phyloP scores from a whole-genome alignment of 2,797 vertebrate species.

The Epinephelus awoara region DNA sequence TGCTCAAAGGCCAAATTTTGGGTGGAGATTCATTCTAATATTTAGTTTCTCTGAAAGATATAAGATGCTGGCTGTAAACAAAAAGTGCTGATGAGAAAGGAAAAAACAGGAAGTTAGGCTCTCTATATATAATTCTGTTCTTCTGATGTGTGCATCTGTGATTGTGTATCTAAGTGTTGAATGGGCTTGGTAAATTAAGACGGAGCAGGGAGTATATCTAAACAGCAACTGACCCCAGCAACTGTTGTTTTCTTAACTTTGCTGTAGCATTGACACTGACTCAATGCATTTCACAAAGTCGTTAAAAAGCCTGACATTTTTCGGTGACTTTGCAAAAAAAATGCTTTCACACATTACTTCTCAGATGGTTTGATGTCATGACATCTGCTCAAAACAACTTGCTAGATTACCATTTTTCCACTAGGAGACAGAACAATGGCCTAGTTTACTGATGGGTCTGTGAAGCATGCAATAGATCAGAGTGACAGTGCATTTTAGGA shows the following conservation, averaged over 20 bases:
- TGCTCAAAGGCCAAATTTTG: neutral
- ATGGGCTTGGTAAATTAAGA: neutral
- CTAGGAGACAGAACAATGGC: neutral
- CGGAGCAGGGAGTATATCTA: neutral
- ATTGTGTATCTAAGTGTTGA: neutral
- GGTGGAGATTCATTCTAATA: neutral
- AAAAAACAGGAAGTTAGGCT: neutral
- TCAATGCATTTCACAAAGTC: constrained; percentile 12
- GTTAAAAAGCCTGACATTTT: neutral
- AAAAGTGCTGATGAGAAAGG: neutral
- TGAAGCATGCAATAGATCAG: constrained; percentile 15
- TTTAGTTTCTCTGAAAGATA: neutral
- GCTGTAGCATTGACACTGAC: neutral
- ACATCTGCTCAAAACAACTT: neutral
- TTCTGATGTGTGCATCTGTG: neutral
- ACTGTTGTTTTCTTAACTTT: neutral
- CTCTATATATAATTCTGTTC: neutral
- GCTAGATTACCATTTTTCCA: neutral
- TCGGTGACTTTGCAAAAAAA: neutral
- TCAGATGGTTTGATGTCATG: neutral
- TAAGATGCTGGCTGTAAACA: neutral
- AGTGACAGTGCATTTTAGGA: constrained; percentile 14
- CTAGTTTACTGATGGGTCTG: constrained; percentile 6
- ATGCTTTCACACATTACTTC: neutral
- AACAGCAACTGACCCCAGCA: neutral